Percentiles rank a stretch among this genome's conserved stretches.
phyloP scores from a whole-genome alignment of 1,140 invertebrate species.

The Sitobion miscanthi region DNA sequence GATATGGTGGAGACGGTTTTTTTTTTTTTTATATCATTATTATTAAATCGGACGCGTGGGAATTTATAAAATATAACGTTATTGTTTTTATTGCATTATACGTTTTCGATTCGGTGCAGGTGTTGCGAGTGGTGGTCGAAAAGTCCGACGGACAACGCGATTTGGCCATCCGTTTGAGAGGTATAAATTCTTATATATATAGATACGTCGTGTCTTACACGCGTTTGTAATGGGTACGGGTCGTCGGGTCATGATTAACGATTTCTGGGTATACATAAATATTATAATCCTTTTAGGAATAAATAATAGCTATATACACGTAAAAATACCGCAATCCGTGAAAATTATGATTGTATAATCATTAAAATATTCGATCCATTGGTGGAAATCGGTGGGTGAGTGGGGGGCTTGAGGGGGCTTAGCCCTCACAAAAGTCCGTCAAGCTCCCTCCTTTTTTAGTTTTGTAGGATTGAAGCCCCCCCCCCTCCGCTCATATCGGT shows the following conservation, averaged over 20 bases:
- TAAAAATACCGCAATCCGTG: neutral
- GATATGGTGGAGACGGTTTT: neutral
- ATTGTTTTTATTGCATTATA: neutral
- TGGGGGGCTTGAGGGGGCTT: too few species aligned
- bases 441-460: too few species aligned
- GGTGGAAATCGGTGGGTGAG: too few species aligned
- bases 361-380: too few species aligned
- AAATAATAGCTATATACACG: neutral
- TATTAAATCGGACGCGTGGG: neutral
- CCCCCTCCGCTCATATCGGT: too few species aligned
- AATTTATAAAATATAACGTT: conserved; percentile 3
- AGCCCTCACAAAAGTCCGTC: too few species aligned
- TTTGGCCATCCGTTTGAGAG: neutral
- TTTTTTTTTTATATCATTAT: neutral
- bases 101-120: neutral
- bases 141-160: neutral
- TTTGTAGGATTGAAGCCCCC: too few species aligned
- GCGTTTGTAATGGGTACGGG: neutral
- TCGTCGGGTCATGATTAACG: neutral
- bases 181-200: neutral
- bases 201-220: neutral
- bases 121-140: neutral
- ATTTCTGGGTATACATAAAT: neutral
- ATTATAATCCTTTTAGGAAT: neutral
- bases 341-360: too few species aligned